Evolutionary conservation across 2,113 vertebrate species (phyloP), one percentile per base, ranked within the genome.

Genomic region (Notothenia rossii): DNA sequence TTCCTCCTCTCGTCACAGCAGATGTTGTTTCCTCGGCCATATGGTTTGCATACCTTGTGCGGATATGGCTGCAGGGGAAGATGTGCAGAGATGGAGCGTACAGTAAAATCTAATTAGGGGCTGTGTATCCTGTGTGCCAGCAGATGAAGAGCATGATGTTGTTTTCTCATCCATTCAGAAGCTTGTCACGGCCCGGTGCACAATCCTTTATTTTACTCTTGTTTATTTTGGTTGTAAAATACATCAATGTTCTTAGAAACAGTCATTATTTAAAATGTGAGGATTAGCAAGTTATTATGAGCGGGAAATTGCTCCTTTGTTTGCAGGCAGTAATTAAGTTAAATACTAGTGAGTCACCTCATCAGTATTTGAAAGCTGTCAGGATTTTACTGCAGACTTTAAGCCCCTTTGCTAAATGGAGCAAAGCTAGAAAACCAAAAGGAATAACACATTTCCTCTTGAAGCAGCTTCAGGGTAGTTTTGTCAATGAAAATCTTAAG

Each of bases 31-130:
- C 79, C 60, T 1, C 1, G 20, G 59, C 67, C 85, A 78, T 88
- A 84, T 89, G 86, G 76, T 79, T 68, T 55, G 15, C 48, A 59
- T 90, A 88, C 82, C 85, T 84, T 81, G 55, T 64, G 43, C 72
- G 7, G 77, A 77, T 79, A 81, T 53, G 53, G 65, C 89, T 85
- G 66, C 10, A 55, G 74, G 81, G 25, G 20, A 55, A 10, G 48
- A 79, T 53, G 68, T 61, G 59, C 63, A 62, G 22, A 55, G 29
- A 79, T 3, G 25, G 60, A 58, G 51, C 45, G 11, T 65, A 55
- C 25, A 78, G 69, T 33, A 48, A 70, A 72, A 13, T 71, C 54
- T 64, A 55, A 88, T 87, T 68, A 75, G 77, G 14, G 22, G 15
- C 71, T 46, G 25, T 0, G 13, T 50, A 6, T 78, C 12, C 51